These are phyloP conservation scores for Camponotus fellah DNA, from an alignment of 2,888 invertebrate genomes.

Conservation along the genomic window DNA sequence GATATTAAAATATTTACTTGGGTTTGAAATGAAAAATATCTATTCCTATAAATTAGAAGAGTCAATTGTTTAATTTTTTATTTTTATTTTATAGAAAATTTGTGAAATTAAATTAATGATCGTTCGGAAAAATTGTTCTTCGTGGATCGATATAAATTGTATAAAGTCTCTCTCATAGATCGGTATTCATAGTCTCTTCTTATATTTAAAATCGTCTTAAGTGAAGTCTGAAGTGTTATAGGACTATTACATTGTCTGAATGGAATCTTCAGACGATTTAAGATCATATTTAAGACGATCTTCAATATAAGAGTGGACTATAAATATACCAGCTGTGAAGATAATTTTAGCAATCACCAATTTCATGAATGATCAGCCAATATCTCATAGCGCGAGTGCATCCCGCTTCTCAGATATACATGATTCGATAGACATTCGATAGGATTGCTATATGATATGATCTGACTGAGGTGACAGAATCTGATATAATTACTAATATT, in stretches of 20 bases:
- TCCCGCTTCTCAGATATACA: not conserved
- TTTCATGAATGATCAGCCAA: slow-evolving; percentile 11
- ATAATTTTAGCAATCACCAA: slow-evolving; percentile 8
- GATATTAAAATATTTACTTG: not conserved
- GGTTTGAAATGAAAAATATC: not conserved
- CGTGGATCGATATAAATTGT: slow-evolving; percentile 9
- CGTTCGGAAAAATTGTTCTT: not conserved
- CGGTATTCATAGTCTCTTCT: no score
- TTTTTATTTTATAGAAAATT: not conserved
- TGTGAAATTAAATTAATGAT: not conserved
- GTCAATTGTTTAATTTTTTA: not conserved
- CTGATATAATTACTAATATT: slow-evolving; percentile 16
- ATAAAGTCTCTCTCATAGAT: not conserved
- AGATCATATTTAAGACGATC: no score
- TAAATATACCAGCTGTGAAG: no score
- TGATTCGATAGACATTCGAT: not conserved
- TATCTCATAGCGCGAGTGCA: slow-evolving; percentile 25
- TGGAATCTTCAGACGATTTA: no score
- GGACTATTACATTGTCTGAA: no score
- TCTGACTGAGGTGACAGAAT: not conserved
- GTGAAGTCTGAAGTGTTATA: no score
- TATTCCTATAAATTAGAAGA: not conserved
- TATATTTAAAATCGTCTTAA: no score
- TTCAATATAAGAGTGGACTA: no score
- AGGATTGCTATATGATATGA: not conserved